Evolutionary conservation across 2,113 vertebrate species (phyloP).

Genomic region (Grammomys surdaster): DNA sequence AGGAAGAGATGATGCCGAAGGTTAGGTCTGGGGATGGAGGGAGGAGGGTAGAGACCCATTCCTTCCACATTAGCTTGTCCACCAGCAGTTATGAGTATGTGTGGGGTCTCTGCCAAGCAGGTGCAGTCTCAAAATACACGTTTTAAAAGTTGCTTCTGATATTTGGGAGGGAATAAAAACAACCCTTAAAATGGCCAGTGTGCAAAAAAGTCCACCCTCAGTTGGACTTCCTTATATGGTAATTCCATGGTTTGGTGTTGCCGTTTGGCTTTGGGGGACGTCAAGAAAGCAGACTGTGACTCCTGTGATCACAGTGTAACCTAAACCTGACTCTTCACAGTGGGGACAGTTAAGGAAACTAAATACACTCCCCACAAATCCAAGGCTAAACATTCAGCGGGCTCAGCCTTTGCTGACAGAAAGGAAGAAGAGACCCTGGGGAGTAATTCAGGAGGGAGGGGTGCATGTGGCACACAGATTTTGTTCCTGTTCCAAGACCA

Average conservation of each 20-base stretch:
- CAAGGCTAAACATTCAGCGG: neutral
- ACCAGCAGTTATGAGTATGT: neutral
- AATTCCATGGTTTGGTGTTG: neutral
- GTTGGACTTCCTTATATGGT: constrained; percentile 56
- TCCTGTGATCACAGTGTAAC: neutral
- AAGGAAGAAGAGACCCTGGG: neutral
- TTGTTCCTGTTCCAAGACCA: neutral
- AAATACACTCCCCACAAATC: neutral
- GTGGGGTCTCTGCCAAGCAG: constrained; percentile 37
- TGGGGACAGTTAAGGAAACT: neutral
- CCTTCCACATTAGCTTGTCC: neutral
- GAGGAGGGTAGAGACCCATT: neutral
- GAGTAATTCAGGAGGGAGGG: neutral
- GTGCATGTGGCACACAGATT: neutral
- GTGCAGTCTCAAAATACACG: constrained; percentile 1
- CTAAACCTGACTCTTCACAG: neutral
- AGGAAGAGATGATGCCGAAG: neutral
- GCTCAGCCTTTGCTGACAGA: neutral
- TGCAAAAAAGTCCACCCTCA: neutral
- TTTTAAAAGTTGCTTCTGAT: constrained; percentile 48
- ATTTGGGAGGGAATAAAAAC: neutral
- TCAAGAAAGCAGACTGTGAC: neutral
- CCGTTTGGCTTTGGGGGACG: neutral
- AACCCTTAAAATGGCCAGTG: neutral
- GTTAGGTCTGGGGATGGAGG: neutral